phyloP scores from a whole-genome alignment of 2,797 vertebrate species.

The Yasuhikotakia modesta region DNA sequence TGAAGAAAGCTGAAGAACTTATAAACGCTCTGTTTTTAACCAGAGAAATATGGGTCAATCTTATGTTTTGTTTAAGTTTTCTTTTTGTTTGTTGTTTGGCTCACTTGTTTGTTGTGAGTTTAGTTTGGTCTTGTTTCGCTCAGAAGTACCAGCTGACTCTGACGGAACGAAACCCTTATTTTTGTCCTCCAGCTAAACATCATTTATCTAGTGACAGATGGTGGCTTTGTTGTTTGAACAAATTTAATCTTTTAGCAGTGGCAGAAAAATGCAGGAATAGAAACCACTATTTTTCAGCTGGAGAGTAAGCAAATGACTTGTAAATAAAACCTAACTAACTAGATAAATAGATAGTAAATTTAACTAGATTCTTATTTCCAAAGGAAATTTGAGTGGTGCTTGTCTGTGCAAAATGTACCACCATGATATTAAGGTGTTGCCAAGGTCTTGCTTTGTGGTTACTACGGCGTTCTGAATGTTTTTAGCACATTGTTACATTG shows the following conservation, averaged over 20 bases:
- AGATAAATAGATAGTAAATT: background rate
- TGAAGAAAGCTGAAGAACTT: background rate
- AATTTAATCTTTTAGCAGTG: conserved; percentile 7
- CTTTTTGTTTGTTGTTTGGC: conserved; percentile 17
- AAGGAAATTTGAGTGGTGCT: too few relatives aligned
- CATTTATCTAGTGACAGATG: conserved; percentile 33
- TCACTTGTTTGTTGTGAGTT: conserved; percentile 10
- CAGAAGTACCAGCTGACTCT: conserved; percentile 5
- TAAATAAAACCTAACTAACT: background rate
- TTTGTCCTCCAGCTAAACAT: conserved; percentile 19
- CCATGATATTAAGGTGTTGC: too few relatives aligned
- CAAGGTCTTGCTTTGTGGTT: too few relatives aligned
- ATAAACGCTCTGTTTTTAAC: conserved; percentile 10
- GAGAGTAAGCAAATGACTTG: background rate
- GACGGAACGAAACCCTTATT: conserved; percentile 19
- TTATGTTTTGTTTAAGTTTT: background rate
- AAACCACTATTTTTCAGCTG: background rate
- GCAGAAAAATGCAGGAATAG: conserved; percentile 1
- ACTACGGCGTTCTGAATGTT: too few relatives aligned
- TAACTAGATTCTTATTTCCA: background rate
- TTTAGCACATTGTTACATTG: too few relatives aligned
- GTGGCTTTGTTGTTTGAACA: background rate
- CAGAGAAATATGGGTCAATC: conserved; percentile 3
- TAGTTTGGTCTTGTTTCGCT: background rate
- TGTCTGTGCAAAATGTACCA: too few relatives aligned